Evolutionary conservation across 92 coral and sea anemone genomes (phyloP).

Genomic region (Hydrozoanthus gracilis): DNA sequence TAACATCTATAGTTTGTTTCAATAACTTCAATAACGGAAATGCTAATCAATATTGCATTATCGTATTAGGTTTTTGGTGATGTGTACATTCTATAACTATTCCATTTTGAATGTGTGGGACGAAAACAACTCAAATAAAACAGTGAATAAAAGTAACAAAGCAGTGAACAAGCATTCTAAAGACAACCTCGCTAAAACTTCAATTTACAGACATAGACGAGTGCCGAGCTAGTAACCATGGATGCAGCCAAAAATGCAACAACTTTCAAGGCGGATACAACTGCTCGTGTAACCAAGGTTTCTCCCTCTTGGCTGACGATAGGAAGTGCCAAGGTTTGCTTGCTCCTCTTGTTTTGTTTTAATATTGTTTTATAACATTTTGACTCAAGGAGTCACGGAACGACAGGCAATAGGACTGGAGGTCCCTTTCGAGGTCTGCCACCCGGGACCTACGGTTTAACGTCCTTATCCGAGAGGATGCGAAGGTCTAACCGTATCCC

Average conservation of each 20-base stretch:
- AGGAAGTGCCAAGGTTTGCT: constrained; percentile 35
- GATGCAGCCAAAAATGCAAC: constrained; percentile 20
- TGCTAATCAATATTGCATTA: too few relatives aligned
- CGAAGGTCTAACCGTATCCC: too few relatives aligned
- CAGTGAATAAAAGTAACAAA: background rate
- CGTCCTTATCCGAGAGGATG: too few relatives aligned
- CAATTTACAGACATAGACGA: constrained; percentile 17
- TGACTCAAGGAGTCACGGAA: background rate
- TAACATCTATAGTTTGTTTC: too few relatives aligned
- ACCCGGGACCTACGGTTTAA: too few relatives aligned
- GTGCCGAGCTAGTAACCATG: background rate
- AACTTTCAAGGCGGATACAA: constrained; percentile 23
- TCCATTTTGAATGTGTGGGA: too few relatives aligned
- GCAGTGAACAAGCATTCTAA: background rate
- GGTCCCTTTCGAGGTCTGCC: too few relatives aligned
- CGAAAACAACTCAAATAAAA: background rate
- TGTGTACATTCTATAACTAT: too few relatives aligned
- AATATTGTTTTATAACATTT: background rate
- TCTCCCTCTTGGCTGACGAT: constrained; percentile 13
- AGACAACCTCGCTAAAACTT: background rate
- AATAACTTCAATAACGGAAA: too few relatives aligned
- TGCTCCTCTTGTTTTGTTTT: background rate
- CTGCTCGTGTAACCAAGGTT: constrained; percentile 20
- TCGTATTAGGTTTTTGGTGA: too few relatives aligned
- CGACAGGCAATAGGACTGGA: background rate